Evolutionary conservation across 2,797 vertebrate species (phyloP).

Genomic region (Miichthys miiuy): DNA sequence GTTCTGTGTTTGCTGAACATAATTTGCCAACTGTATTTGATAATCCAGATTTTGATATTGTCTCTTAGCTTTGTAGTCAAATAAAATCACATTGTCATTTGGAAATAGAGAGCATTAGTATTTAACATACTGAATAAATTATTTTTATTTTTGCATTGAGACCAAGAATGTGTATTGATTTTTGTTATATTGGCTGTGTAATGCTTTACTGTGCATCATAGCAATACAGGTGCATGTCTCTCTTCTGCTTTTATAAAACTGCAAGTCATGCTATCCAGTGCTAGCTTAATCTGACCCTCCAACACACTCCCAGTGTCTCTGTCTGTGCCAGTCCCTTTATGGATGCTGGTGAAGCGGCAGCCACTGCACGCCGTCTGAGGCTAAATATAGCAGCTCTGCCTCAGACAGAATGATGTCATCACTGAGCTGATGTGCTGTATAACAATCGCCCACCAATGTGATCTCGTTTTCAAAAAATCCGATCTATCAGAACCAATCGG

Average conservation of each 20-base stretch:
- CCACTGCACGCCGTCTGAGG: constrained; percentile 56
- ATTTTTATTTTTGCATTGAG: not conserved
- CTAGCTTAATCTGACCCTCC: constrained; percentile 34
- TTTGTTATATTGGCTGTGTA: not conserved
- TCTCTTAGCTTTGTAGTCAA: not conserved
- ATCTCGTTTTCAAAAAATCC: constrained; percentile 45
- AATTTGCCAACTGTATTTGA: not conserved
- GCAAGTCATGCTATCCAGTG: constrained; percentile 54
- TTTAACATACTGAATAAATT: not conserved
- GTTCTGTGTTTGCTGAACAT: not conserved
- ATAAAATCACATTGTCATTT: not conserved
- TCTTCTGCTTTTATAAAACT: constrained; percentile 29
- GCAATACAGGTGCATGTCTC: not conserved
- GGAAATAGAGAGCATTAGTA: too few relatives aligned
- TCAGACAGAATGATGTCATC: constrained; percentile 83
- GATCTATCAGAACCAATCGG: constrained; percentile 66
- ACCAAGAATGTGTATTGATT: not conserved
- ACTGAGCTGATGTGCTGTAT: constrained; percentile 71
- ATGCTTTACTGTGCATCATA: not conserved
- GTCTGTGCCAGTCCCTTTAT: constrained; percentile 35
- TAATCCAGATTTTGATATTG: not conserved
- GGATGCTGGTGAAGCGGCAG: constrained; percentile 59
- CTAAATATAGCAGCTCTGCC: constrained; percentile 82
- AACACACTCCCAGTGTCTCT: constrained; percentile 26
- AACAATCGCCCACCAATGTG: constrained; percentile 68